Base-by-base conservation (phyloP, 2,797 vertebrate genomes). In the Phalanger gymnotis region DNA sequence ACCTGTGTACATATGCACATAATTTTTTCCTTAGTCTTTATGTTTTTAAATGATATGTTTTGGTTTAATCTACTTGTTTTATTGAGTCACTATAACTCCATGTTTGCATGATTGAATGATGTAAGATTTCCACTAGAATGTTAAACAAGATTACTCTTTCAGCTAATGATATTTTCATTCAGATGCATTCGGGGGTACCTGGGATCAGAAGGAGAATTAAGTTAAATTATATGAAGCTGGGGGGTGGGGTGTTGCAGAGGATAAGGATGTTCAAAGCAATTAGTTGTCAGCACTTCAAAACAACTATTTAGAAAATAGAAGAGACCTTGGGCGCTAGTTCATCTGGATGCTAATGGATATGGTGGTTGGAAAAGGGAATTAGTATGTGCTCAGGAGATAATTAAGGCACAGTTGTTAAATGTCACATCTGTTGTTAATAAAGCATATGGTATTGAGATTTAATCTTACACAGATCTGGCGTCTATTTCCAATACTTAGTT, bases 361-460 rank as follows among this genome's bases (percentile, higher is more conserved):
- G 34, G 53, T 96, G 25, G 89, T 87, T 96, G 92, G 91, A 96
- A 94, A 90, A 30, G 52, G 87, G 93, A 96, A 97, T 97, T 97
- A 95, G 55, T 96, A 55, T 97, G 93, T 94, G 92, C 95, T 94
- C 90, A 96, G 92, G 90, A 94, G 55, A 54, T 97, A 97, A 96
- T 97, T 97, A 97, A 97, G 91, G 56, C 94, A 97, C 90, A 95
- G 91, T 96, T 96, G 94, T 93, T 97, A 97, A 97, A 97, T 97
- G 94, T 93, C 96, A 96, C 92, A 98, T 96, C 92, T 97, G 96
- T 92, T 97, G 93, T 95, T 97, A 96, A 96, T 98, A 97, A 96
- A 94, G 54, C 95, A 94, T 96, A 96, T 93, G 95, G 91, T 93
- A 97, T 96, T 95, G 96, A 96, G 94, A 95, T 96, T 96, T 97